Base-by-base conservation (phyloP, 2,888 invertebrate genomes). In the Gymnosoma rotundatum region DNA sequence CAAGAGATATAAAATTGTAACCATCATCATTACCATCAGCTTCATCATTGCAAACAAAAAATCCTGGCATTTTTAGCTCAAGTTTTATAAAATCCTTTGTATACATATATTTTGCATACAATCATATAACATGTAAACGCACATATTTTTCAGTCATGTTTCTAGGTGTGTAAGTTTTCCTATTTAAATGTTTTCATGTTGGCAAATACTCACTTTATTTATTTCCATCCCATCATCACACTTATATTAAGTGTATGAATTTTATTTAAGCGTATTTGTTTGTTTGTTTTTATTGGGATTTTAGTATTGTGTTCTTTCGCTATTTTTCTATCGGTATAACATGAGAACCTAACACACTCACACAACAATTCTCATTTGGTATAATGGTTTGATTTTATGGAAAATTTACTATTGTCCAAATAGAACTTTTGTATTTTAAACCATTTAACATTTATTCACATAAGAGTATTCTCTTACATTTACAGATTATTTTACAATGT, bases 321-420 rank as follows among this genome's bases (percentile, higher is more conserved):
- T 56, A 45, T 48, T 64, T 21, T 45, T 36, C 38, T 2, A 32
- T 32, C 7, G 25, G 25, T 25, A 25, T 20, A 52, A 72, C 32
- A 78, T 6, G 8, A 52, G 36, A 67, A 36, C 38, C 74, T 83
- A 69, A 74, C 5, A 32, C 32, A 48, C 38, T 61, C 69, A 69
- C 14, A 58, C 58, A 61, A 48, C 18, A 48, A 21, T 72, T 66
- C 50, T 54, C 48, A 73, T 61, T 66, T 61, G n/a, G 16, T 63
- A 67, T 38, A 78, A 74, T 63, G 54, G 75, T 36, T 64, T 8
- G 18, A 69, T 84, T 58, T 70, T 78, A 69, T 74, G 74, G 81
- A 78, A 84, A 73, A 84, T 74, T 78, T 78, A 61, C 73, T 20
- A 81, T 84, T 81, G 81, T 78, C 78, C 73, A 81, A 64, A 81